Evolutionary conservation across 2,888 invertebrate genomes (phyloP), one percentile per base, ranked within the genome.

Genomic region (Noctua janthina): DNA sequence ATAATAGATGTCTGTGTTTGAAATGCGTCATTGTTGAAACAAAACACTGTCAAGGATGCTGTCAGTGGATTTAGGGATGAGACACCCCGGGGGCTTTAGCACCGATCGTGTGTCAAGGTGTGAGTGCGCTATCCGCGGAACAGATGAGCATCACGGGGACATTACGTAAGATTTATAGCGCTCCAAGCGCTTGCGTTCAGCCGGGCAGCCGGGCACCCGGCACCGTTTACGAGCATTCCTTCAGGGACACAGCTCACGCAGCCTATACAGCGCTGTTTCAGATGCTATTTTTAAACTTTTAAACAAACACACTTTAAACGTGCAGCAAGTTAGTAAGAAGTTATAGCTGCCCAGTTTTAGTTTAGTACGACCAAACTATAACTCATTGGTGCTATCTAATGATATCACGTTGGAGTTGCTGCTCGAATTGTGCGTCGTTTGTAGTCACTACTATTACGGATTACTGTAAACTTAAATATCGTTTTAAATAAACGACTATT

Each of bases 191-290:
- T 77, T 54, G 74, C 78, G 71, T 69, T 54, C 68, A 78, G 68
- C 54, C 66, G 62, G 15, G 17, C 68, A 74, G 64, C 56, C 62
- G 54, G 43, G 43, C 43, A 3, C 56, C 62, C 49, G 35, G 74
- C 74, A 29, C 68, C 72, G 78, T 73, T 78, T 83, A 72, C 75
- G 86, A 72, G 78, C 84, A 84, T 84, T 86, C 84, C 78, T 83
- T 54, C 68, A 75, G 87, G 29, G 74, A 74, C 54, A 54, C 54
- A 54, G 54, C 54, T 20, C 54, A 20, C 64, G 64, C 78, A 23
- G 39, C 62, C 49, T 23, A 64, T 62, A 67, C 39, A 66, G n/a
- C 39, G n/a, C 68, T 83, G 39, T n/a, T 72, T 46, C 54, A 74
- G 71, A 68, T 82, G 68, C n/a, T 46, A 54, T 78, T 67, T 83